Evolutionary conservation across 2,113 vertebrate genomes (phyloP).

Genomic region (Rhinoderma darwinii): DNA sequence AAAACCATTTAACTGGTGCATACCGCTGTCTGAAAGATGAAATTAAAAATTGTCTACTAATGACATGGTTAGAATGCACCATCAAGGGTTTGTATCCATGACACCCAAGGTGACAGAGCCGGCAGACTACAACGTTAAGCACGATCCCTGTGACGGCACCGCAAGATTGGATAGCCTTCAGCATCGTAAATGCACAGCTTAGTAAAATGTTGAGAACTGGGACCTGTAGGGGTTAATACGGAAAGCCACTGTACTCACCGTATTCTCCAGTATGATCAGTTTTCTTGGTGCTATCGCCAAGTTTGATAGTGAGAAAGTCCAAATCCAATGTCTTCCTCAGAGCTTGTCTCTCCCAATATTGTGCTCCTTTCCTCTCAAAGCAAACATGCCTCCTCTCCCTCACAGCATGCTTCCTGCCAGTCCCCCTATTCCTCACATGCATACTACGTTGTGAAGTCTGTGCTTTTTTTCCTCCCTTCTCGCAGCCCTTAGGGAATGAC

Average conservation of each 20-base stretch:
- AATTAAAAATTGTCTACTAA: conserved; percentile 20
- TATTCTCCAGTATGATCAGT: background rate
- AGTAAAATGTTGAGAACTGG: background rate
- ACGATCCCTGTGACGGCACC: background rate
- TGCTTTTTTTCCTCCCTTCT: conserved; percentile 31
- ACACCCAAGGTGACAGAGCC: conserved; percentile 11
- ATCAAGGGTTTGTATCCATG: background rate
- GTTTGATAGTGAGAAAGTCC: conserved; percentile 31
- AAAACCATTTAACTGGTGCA: background rate
- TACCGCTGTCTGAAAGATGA: background rate
- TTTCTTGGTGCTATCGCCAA: conserved; percentile 8
- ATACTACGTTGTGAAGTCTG: conserved; percentile 30
- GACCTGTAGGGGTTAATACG: background rate
- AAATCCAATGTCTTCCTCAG: conserved; percentile 18
- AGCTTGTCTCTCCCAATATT: conserved; percentile 21
- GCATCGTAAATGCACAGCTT: background rate
- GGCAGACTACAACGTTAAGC: background rate
- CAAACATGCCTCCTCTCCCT: conserved; percentile 45
- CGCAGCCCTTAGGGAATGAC: conserved; percentile 21
- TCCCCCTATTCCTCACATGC: conserved; percentile 43
- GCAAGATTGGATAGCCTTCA: conserved; percentile 5
- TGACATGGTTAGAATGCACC: conserved; percentile 16
- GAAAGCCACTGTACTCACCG: conserved; percentile 29
- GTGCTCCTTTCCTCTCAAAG: conserved; percentile 15
- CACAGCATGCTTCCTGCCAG: conserved; percentile 46